Percentiles rank a stretch among this genome's conserved stretches.
phyloP scores from a whole-genome alignment of 1,140 invertebrate species.

The Drosophila neocordata region DNA sequence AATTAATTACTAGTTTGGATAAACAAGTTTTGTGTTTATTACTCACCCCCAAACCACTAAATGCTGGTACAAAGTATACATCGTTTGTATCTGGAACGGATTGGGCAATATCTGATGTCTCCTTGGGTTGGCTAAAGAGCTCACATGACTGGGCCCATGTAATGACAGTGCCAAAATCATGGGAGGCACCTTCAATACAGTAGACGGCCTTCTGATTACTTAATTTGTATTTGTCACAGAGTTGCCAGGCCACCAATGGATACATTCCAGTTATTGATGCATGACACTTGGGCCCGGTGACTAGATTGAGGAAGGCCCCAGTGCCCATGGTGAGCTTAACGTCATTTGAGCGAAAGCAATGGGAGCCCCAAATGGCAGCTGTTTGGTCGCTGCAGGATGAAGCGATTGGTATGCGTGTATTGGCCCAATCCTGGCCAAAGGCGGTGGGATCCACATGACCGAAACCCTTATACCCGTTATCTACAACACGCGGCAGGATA shows the following conservation, averaged over 20 bases:
- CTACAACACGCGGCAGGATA: slow-evolving; percentile 92
- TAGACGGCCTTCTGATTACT: slow-evolving; percentile 85
- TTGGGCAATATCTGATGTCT: slow-evolving; percentile 88
- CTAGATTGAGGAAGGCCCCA: slow-evolving; percentile 94
- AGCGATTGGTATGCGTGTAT: slow-evolving; percentile 87
- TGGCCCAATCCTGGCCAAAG: slow-evolving; percentile 86
- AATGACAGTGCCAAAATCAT: slow-evolving; percentile 94
- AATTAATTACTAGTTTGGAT: background rate
- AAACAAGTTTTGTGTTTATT: background rate
- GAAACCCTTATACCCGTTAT: slow-evolving; percentile 89
- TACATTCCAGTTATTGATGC: slow-evolving; percentile 92
- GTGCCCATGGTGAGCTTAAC: slow-evolving; percentile 97
- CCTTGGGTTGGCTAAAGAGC: slow-evolving; percentile 87
- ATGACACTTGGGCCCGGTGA: slow-evolving; percentile 91
- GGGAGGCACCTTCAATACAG: slow-evolving; percentile 92
- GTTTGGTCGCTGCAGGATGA: slow-evolving; percentile 90
- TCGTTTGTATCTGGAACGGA: slow-evolving; percentile 90
- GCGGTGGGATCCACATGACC: slow-evolving; percentile 86
- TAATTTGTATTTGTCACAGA: slow-evolving; percentile 83
- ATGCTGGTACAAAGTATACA: slow-evolving; percentile 95
- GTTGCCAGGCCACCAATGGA: slow-evolving; percentile 95
- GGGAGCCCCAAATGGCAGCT: slow-evolving; percentile 95
- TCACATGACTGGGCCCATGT: slow-evolving; percentile 92
- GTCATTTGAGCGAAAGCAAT: slow-evolving; percentile 91
- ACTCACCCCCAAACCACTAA: slow-evolving; percentile 93